A percentile compares a stretch with the other conserved stretches of the same genome.
These are phyloP conservation scores for Drosophila picticornis DNA, from an alignment of 2,888 invertebrate species.

Conservation along the genomic window DNA sequence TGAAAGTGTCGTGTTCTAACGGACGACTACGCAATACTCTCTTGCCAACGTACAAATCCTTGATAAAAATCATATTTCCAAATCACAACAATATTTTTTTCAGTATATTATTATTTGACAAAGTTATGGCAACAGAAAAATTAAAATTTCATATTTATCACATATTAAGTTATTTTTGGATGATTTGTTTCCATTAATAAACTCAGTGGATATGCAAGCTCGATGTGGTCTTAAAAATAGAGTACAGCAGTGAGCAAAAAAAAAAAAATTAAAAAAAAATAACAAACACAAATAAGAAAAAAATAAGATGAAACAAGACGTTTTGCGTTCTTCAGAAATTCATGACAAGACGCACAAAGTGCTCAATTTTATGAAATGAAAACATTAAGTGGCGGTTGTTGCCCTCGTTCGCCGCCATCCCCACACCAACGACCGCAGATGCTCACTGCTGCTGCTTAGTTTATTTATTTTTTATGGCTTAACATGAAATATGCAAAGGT, in stretches of 20 bases:
- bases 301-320: constrained; percentile 52
- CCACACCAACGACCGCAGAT: not conserved
- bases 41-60: not conserved
- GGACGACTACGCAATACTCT: constrained; percentile 6
- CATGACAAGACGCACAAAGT: constrained; percentile 77
- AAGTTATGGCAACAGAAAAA: not conserved
- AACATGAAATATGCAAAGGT: constrained; percentile 66
- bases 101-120: not conserved
- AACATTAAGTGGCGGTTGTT: constrained; percentile 63
- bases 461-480: constrained; percentile 43
- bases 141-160: not conserved
- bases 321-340: constrained; percentile 75
- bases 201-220: not conserved
- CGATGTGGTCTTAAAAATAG: not conserved
- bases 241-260: not conserved
- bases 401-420: constrained; percentile 5
- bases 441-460: constrained; percentile 21
- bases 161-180: not conserved
- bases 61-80: not conserved
- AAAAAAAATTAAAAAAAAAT: no score
- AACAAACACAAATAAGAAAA: constrained; percentile 1
- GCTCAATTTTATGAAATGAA: constrained; percentile 77
- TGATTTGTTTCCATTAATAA: not conserved
- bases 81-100: not conserved
- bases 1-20: not conserved